Percentiles rank a stretch among this genome's conserved stretches.
These are phyloP conservation scores for Upupa epops DNA, from an alignment of 2,113 vertebrate species.

Conservation along the genomic window DNA sequence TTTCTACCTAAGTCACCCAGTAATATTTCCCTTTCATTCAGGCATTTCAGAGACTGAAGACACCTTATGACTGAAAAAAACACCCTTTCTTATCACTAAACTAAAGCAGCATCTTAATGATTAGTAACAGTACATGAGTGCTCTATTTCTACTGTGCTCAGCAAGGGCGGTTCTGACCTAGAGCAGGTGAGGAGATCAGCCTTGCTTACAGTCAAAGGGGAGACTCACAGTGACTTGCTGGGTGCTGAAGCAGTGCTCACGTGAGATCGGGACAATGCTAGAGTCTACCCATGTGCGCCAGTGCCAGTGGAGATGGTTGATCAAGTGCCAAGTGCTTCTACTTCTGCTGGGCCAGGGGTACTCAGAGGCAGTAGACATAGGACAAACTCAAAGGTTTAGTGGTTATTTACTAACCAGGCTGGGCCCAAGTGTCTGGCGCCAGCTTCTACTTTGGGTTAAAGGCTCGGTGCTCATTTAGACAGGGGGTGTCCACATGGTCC, in stretches of 20 bases:
- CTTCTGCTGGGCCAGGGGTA: not conserved
- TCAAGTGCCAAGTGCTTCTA: slow-evolving; percentile 1
- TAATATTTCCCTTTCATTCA: not conserved
- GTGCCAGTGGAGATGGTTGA: not conserved
- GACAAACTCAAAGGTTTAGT: not conserved
- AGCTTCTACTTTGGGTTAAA: not conserved
- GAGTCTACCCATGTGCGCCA: not conserved
- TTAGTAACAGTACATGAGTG: not conserved
- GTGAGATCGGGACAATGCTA: not conserved
- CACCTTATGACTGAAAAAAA: not conserved
- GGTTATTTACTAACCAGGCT: not conserved
- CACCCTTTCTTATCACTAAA: not conserved
- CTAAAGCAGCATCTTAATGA: not conserved
- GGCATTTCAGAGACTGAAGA: not conserved
- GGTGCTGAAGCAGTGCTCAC: not conserved
- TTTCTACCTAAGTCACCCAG: not conserved
- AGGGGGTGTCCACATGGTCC: not conserved
- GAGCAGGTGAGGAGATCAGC: not conserved
- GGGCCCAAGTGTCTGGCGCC: not conserved
- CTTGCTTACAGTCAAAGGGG: not conserved
- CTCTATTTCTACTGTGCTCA: not conserved
- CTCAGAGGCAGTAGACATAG: not conserved
- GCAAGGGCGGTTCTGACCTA: not conserved
- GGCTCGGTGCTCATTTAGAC: not conserved
- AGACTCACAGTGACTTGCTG: slow-evolving; percentile 9